Evolutionary conservation across 2,797 vertebrate species (phyloP), one percentile per base, ranked within the genome.

Genomic region (Prunella strophiata): DNA sequence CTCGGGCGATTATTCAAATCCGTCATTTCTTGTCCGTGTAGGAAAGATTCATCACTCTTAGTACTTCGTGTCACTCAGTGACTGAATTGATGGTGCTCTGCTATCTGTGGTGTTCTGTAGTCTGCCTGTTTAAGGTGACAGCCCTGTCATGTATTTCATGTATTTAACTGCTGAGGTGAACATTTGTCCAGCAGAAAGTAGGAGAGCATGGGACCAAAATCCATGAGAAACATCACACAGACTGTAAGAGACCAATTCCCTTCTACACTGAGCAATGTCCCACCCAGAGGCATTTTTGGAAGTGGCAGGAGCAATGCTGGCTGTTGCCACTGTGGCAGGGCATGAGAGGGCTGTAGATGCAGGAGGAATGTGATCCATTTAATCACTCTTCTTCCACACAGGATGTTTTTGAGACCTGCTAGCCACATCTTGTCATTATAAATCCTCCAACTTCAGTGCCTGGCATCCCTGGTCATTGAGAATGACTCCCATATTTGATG

Each of bases 21-120:
- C 85, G 94, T 97, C 91, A 94, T 88, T 94, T 92, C 91, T 94
- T 45, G 40, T 84, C 55, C 4, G 3, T 66, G 66, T 85, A 89
- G 71, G 65, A 88, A 92, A 91, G 89, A 96, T 92, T 94, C 80
- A 92, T 96, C 94, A 86, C 71, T 88, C 65, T 83, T 77, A 95
- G 72, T 81, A 83, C 40, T 38, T 95, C 0, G 0, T 90, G 58
- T 89, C 84, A 78, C 70, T 77, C 71, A 54, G 67, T 0, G 2
- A 65, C 70, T 93, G 91, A 57, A 94, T 10, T 87, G 82, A 90
- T 91, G 79, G 36, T 74, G 62, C 54, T 88, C 34, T 85, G 85
- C 93, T 93, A 7, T 72, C 93, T 88, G 70, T 76, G 48, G 43
- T 68, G 52, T 50, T 93, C 61, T 80, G 55, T 32, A 91, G 88